Conservation (phyloP, 2,888 invertebrate species). For the Macrosiphum euphorbiae region DNA sequence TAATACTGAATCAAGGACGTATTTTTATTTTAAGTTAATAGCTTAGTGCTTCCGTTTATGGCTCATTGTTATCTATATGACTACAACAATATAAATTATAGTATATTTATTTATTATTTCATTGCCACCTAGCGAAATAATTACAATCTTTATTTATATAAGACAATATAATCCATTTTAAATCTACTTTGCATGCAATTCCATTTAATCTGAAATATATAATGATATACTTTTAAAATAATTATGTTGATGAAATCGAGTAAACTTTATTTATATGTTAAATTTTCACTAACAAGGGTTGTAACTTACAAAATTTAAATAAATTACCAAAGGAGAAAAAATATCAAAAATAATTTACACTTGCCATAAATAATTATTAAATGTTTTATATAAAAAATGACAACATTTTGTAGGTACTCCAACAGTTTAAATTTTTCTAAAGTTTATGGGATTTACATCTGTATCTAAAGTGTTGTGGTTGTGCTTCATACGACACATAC, state of each 20-base stretch:
- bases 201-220: slow-evolving; percentile 1
- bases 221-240: neutral
- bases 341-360: neutral
- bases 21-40: neutral
- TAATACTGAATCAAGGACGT: neutral
- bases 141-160: neutral
- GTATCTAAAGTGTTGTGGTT: no score
- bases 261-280: neutral
- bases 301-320: neutral
- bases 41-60: neutral
- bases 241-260: neutral
- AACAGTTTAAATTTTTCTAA: neutral
- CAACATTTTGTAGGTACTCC: neutral
- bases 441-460: no score
- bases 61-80: neutral
- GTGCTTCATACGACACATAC: no score
- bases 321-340: neutral
- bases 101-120: neutral
- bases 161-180: neutral
- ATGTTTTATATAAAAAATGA: neutral
- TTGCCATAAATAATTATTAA: neutral
- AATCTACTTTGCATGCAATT: neutral
- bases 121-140: neutral
- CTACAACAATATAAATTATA: slow-evolving; percentile 5
- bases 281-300: neutral